A percentile compares a stretch with the other conserved stretches of the same genome.
Evolutionary conservation across 2,113 vertebrate species (phyloP).

Genomic region (Pogona vitticeps): DNA sequence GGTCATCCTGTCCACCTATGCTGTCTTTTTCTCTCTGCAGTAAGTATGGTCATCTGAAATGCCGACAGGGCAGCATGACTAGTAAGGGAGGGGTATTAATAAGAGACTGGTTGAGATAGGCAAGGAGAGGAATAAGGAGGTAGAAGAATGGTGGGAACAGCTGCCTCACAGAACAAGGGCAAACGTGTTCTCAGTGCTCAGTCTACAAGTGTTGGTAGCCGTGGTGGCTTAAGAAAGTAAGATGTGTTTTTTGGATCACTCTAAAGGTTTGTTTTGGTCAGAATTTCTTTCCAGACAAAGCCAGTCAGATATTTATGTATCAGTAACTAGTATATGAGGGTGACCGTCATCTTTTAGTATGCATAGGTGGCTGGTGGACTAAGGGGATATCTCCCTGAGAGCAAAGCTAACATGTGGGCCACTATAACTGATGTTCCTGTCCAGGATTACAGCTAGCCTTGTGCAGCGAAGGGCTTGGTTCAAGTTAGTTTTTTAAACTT

Average conservation of each 20-base stretch:
- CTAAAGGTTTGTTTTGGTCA: not conserved
- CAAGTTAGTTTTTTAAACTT: not conserved
- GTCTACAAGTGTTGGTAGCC: not conserved
- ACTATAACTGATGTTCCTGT: not conserved
- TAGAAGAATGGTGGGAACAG: not conserved
- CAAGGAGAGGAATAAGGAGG: not conserved
- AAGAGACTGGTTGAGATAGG: not conserved
- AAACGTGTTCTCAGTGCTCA: no score
- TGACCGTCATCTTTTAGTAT: not conserved
- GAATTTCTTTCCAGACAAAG: not conserved
- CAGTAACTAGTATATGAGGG: no score
- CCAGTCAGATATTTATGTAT: not conserved
- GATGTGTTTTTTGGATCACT: not conserved
- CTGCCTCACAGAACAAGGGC: not conserved
- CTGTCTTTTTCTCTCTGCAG: slow-evolving; percentile 83
- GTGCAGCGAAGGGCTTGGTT: not conserved
- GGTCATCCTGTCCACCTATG: slow-evolving; percentile 82
- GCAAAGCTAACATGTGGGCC: not conserved
- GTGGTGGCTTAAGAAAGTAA: not conserved
- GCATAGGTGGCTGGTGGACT: not conserved
- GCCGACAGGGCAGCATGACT: not conserved
- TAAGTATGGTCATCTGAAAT: slow-evolving; percentile 71
- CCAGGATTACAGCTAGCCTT: not conserved
- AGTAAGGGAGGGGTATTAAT: not conserved
- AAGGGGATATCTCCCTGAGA: not conserved